phyloP scores from a whole-genome alignment of 2,797 vertebrate genomes.

The Kryptolebias ocellatus region DNA sequence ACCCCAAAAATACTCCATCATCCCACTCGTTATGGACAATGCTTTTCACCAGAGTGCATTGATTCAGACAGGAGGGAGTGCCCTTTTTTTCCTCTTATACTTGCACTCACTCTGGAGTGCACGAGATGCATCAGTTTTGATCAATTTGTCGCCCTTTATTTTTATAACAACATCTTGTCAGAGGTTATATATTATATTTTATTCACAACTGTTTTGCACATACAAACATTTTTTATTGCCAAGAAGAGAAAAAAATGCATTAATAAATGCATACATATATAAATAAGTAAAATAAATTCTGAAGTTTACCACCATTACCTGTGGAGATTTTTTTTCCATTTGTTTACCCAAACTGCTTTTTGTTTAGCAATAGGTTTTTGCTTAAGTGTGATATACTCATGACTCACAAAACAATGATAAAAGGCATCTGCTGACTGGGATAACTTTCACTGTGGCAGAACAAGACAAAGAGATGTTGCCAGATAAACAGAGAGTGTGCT shows the following conservation, averaged over 20 bases:
- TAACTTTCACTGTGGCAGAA: too few relatives aligned
- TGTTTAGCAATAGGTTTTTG: not conserved
- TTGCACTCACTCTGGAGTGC: not conserved
- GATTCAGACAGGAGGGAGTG: constrained; percentile 18
- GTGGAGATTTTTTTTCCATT: not conserved
- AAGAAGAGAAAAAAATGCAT: not conserved
- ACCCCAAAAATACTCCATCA: constrained; percentile 42
- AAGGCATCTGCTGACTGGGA: too few relatives aligned
- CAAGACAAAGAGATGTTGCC: too few relatives aligned
- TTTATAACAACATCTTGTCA: not conserved
- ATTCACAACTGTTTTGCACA: not conserved
- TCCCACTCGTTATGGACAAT: constrained; percentile 22
- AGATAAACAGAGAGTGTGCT: too few relatives aligned
- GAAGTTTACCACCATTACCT: not conserved
- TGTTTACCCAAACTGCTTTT: not conserved
- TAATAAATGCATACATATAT: too few relatives aligned
- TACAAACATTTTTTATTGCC: not conserved
- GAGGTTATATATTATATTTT: not conserved
- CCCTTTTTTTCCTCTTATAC: constrained; percentile 2
- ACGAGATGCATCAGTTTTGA: constrained; percentile 5
- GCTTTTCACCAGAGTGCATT: constrained; percentile 14
- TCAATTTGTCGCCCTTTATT: constrained; percentile 13
- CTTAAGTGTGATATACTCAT: not conserved
- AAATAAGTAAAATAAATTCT: too few relatives aligned
- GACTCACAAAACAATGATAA: not conserved